Percentiles rank a stretch among this genome's conserved stretches.
Evolutionary conservation across 2,888 invertebrate species (phyloP).

Genomic region (Meliscaeva auricollis): DNA sequence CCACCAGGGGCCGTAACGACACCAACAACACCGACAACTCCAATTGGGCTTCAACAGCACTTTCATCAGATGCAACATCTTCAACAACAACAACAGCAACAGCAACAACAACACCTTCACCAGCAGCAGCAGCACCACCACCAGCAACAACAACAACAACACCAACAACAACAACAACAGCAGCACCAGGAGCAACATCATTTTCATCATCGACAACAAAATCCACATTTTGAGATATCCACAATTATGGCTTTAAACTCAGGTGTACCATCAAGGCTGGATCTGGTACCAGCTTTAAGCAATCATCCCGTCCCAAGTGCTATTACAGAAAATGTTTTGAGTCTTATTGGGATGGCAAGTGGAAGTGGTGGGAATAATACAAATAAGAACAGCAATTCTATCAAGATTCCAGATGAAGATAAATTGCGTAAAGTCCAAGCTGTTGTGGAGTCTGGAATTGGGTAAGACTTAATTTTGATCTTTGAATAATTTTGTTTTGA

Average conservation of each 20-base stretch:
- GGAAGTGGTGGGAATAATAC: constrained; percentile 62
- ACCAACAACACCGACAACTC: constrained; percentile 55
- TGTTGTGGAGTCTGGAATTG: constrained; percentile 82
- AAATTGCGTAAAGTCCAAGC: constrained; percentile 82
- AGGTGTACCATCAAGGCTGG: constrained; percentile 53
- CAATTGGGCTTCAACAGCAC: constrained; percentile 65
- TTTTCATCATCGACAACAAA: constrained; percentile 43
- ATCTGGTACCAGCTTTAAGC: constrained; percentile 54
- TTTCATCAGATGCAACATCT: constrained; percentile 35
- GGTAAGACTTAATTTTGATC: constrained; percentile 78
- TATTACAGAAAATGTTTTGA: constrained; percentile 82
- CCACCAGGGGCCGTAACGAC: constrained; percentile 44
- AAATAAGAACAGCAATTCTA: constrained; percentile 72
- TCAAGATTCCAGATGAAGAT: constrained; percentile 80
- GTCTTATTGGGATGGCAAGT: constrained; percentile 78
- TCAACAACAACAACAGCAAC: constrained; percentile 36
- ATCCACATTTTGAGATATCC: constrained; percentile 63
- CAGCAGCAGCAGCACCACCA: constrained; percentile 51
- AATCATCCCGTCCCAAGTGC: constrained; percentile 80
- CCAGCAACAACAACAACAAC: constrained; percentile 44
- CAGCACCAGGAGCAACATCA: constrained; percentile 43
- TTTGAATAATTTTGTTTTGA: not conserved
- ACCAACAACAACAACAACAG: constrained; percentile 43
- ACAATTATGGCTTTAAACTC: constrained; percentile 66
- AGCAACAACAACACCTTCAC: constrained; percentile 29